Conservation (phyloP, 2,113 vertebrate species). For the Dolichotis patagonum region DNA sequence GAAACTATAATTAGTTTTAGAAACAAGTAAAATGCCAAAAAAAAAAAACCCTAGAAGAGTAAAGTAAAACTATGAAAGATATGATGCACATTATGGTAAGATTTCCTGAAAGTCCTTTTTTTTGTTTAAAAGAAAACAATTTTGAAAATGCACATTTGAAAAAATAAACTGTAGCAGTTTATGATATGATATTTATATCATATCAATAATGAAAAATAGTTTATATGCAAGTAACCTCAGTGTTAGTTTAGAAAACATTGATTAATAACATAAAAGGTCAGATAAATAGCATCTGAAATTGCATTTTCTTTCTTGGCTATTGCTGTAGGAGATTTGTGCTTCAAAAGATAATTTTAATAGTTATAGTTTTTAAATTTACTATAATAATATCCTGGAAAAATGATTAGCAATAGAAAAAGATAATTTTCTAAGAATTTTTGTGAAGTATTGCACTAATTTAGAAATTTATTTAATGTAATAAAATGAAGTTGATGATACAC, state of each 20-base stretch:
- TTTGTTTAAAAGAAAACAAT: not conserved
- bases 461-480: not conserved
- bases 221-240: not conserved
- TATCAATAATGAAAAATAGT: not conserved
- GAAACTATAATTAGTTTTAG: slow-evolving; percentile 52
- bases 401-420: not conserved
- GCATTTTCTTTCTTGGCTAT: not conserved
- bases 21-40: not conserved
- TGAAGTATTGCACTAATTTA: not conserved
- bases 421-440: slow-evolving; percentile 20
- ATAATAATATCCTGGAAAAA: not conserved
- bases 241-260: not conserved
- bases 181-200: not conserved
- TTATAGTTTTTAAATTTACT: not conserved
- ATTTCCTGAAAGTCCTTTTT: not conserved
- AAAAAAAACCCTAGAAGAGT: not conserved
- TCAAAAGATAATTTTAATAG: not conserved
- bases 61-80: not conserved
- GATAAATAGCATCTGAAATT: not conserved
- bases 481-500: not conserved
- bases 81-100: not conserved
- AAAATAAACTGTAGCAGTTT: not conserved
- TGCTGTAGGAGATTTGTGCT: not conserved
- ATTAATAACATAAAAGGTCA: not conserved
- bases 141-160: not conserved